A percentile compares a stretch with the other conserved stretches of the same genome.
These are phyloP conservation scores for Trachelus iudaicus DNA, from an alignment of 2,888 invertebrate genomes.

Conservation along the genomic window DNA sequence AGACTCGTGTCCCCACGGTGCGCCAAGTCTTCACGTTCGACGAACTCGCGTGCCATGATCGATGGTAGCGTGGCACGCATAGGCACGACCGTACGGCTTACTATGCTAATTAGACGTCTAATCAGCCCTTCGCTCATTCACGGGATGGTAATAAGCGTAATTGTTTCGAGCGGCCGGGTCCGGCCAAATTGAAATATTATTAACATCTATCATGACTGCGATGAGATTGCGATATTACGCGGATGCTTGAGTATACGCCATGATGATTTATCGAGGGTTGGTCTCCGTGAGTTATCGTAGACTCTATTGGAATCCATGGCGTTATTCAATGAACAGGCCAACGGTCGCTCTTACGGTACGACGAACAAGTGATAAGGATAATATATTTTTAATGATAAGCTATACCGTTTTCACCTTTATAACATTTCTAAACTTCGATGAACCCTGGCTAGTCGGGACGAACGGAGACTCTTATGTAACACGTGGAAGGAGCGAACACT, in stretches of 20 bases:
- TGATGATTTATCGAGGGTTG: not conserved
- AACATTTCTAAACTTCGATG: not conserved
- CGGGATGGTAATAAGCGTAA: slow-evolving; percentile 15
- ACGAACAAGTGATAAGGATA: not conserved
- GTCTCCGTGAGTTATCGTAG: not conserved
- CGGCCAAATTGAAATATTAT: slow-evolving; percentile 19
- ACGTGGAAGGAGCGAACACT: not conserved
- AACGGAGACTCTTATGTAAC: not conserved
- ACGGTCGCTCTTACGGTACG: not conserved
- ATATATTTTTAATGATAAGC: not conserved
- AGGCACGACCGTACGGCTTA: slow-evolving; percentile 32
- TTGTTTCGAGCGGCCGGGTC: slow-evolving; percentile 20
- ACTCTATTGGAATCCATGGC: not conserved
- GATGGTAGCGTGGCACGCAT: slow-evolving; percentile 44
- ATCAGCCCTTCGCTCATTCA: slow-evolving; percentile 44
- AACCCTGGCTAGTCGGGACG: not conserved
- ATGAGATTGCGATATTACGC: not conserved
- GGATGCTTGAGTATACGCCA: not conserved
- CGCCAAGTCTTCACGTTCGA: slow-evolving; percentile 21
- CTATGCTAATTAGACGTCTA: slow-evolving; percentile 53
- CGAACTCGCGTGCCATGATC: slow-evolving; percentile 41
- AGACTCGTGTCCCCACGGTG: not conserved
- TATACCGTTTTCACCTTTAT: not conserved
- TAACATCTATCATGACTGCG: slow-evolving; percentile 2
- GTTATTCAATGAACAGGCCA: not conserved